These are phyloP conservation scores for Brenthis hecate DNA, from an alignment of 2,888 invertebrate species.

Conservation along the genomic window DNA sequence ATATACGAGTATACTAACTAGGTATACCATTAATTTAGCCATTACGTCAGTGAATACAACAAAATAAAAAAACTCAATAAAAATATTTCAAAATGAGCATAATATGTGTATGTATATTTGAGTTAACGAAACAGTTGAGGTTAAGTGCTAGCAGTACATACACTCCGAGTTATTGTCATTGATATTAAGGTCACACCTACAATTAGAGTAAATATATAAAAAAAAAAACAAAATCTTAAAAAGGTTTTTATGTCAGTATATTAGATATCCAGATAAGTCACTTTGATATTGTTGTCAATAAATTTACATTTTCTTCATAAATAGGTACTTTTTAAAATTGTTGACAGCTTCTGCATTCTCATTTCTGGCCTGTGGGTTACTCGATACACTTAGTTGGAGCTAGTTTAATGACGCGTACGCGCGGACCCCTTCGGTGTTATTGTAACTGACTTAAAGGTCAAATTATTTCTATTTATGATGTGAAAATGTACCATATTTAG, in stretches of 20 bases:
- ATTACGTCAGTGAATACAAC: not conserved
- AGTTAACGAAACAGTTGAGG: slow-evolving; percentile 37
- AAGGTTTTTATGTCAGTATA: not conserved
- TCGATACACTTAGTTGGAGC: slow-evolving; percentile 38
- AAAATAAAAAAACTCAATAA: not conserved
- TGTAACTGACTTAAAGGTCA: slow-evolving; percentile 35
- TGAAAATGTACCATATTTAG: slow-evolving; percentile 23
- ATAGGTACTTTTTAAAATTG: slow-evolving; percentile 37
- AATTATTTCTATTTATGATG: slow-evolving; percentile 11
- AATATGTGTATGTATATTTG: not conserved
- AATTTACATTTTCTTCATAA: not conserved
- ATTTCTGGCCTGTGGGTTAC: slow-evolving; percentile 49
- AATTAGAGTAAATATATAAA: not conserved
- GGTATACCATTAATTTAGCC: not conserved
- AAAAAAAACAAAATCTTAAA: not conserved
- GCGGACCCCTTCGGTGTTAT: slow-evolving; percentile 31
- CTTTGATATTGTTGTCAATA: no score
- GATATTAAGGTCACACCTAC: slow-evolving; percentile 1
- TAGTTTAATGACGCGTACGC: slow-evolving; percentile 23
- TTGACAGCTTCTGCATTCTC: slow-evolving; percentile 53
- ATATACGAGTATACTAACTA: no score
- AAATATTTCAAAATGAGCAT: slow-evolving; percentile 12
- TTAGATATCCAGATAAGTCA: no score
- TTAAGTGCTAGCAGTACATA: slow-evolving; percentile 38
- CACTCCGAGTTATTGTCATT: slow-evolving; percentile 9